Percentiles rank a stretch among this genome's conserved stretches.
phyloP scores from a whole-genome alignment of 1,140 invertebrate genomes.

The Galleria mellonella region DNA sequence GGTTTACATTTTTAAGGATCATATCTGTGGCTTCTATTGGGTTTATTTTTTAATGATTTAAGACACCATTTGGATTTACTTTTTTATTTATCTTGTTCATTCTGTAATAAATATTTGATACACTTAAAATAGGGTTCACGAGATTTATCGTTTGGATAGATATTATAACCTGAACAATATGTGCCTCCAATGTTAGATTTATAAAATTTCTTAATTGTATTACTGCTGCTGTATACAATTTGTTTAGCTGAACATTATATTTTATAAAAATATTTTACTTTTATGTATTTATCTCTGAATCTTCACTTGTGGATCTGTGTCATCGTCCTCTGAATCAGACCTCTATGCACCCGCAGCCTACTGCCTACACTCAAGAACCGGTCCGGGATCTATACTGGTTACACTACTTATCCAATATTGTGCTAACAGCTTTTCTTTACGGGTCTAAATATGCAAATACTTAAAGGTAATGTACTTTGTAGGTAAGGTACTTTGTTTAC shows the following conservation, averaged over 20 bases:
- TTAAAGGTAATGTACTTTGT: too few species aligned
- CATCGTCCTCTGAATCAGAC: slow-evolving; percentile 36
- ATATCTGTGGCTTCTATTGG: slow-evolving; percentile 3
- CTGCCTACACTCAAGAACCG: slow-evolving; percentile 38
- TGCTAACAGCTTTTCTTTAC: slow-evolving; percentile 7
- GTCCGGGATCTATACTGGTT: slow-evolving; percentile 24
- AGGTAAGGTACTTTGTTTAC: too few species aligned
- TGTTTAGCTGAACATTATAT: too few species aligned
- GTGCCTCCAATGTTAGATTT: too few species aligned
- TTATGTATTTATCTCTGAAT: too few species aligned
- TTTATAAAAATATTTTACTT: too few species aligned
- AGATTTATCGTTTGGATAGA: too few species aligned
- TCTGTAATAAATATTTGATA: too few species aligned
- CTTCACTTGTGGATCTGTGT: slow-evolving; percentile 20
- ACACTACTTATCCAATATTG: slow-evolving; percentile 14
- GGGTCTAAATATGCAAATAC: neutral
- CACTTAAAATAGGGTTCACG: too few species aligned
- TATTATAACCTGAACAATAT: too few species aligned
- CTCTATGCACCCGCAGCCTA: slow-evolving; percentile 31
- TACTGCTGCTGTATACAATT: too few species aligned
- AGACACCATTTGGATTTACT: neutral
- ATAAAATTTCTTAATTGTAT: too few species aligned
- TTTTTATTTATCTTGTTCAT: neutral
- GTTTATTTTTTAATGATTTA: slow-evolving; percentile 12
- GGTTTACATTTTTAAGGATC: slow-evolving; percentile 12